These are phyloP conservation scores for Oncopeltus fasciatus DNA, from an alignment of 1,140 invertebrate genomes.

Conservation along the genomic window DNA sequence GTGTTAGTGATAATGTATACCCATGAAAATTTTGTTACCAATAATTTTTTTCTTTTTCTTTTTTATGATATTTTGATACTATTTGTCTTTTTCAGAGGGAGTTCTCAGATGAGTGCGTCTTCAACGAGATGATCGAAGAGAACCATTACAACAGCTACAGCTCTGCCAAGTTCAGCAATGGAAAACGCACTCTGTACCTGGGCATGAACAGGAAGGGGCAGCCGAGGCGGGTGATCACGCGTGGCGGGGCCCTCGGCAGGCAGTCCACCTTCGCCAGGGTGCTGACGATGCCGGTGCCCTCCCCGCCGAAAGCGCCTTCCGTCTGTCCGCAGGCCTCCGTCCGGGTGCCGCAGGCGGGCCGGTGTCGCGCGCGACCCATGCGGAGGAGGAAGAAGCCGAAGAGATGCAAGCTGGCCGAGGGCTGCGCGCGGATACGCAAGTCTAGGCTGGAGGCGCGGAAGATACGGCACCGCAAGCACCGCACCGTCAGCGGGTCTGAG, in stretches of 20 bases:
- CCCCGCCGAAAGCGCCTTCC: slow-evolving; percentile 27
- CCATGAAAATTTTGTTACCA: too few relatives aligned
- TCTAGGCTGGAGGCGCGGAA: slow-evolving; percentile 7
- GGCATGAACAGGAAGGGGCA: slow-evolving; percentile 54
- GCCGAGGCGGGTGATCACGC: slow-evolving; percentile 6
- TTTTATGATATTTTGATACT: too few relatives aligned
- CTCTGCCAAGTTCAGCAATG: slow-evolving; percentile 54
- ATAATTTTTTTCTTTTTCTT: too few relatives aligned
- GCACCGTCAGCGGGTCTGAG: slow-evolving; percentile 1
- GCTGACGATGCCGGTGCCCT: slow-evolving; percentile 45
- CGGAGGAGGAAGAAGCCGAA: slow-evolving; percentile 12
- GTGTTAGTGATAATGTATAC: too few relatives aligned
- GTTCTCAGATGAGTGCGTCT: slow-evolving; percentile 66
- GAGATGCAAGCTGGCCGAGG: slow-evolving; percentile 16
- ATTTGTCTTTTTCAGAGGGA: slow-evolving; percentile 47
- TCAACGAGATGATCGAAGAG: slow-evolving; percentile 68
- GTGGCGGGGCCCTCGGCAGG: slow-evolving; percentile 37
- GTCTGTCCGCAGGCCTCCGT: slow-evolving; percentile 10
- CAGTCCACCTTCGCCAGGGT: slow-evolving; percentile 52
- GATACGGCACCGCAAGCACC: slow-evolving; percentile 7
- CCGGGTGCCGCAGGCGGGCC: slow-evolving; percentile 18
- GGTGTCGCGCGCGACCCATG: background rate
- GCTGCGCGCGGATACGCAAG: slow-evolving; percentile 4
- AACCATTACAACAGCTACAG: slow-evolving; percentile 77
- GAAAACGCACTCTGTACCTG: slow-evolving; percentile 53